phyloP scores from a whole-genome alignment of 2,113 vertebrate genomes.

The Falco punctatus region DNA sequence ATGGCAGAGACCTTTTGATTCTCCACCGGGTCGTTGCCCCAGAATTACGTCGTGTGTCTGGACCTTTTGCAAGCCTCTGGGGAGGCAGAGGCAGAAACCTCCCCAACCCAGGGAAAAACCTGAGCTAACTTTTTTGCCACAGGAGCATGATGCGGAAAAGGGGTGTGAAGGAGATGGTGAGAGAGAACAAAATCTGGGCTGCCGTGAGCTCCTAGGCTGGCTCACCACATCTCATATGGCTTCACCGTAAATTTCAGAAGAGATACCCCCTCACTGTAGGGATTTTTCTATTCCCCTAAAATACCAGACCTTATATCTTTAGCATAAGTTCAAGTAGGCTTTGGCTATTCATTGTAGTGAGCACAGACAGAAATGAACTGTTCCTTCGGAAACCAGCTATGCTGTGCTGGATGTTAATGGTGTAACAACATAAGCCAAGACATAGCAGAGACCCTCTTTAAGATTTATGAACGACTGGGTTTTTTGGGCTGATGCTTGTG shows the following conservation, averaged over 20 bases:
- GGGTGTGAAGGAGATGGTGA: background rate
- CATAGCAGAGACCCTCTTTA: background rate
- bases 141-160: accelerated
- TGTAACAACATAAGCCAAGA: background rate
- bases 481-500: background rate
- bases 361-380: background rate
- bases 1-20: background rate
- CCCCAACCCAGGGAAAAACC: background rate
- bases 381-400: background rate
- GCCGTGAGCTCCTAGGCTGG: background rate
- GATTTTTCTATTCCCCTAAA: background rate
- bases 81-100: background rate
- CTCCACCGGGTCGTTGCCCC: accelerated
- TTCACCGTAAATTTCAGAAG: background rate
- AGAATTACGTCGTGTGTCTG: background rate
- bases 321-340: background rate
- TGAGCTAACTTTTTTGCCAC: background rate
- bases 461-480: background rate
- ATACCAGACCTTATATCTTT: background rate
- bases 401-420: background rate
- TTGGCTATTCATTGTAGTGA: background rate
- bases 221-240: background rate
- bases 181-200: background rate
- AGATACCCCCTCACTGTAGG: background rate
- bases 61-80: background rate